These are phyloP conservation scores for Cephus spinipes DNA, from an alignment of 2,888 invertebrate species.

Conservation along the genomic window DNA sequence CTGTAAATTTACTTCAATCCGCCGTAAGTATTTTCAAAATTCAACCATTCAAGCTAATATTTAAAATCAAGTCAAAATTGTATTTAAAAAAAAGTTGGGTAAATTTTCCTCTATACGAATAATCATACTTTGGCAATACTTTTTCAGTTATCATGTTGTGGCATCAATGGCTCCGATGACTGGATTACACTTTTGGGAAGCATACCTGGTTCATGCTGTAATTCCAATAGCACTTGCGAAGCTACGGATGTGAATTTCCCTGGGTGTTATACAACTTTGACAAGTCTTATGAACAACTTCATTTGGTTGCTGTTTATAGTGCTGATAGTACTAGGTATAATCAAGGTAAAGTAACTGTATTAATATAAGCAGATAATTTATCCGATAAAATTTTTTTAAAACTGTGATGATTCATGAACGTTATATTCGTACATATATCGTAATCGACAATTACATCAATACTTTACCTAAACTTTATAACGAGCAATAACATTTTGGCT, in stretches of 20 bases:
- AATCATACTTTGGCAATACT: too few relatives aligned
- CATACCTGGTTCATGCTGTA: slow-evolving; percentile 1
- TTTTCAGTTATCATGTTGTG: neutral
- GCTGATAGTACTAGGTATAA: neutral
- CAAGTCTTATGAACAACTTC: neutral
- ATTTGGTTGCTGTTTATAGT: neutral
- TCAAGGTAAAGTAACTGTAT: neutral
- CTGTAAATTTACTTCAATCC: neutral
- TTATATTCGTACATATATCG: neutral
- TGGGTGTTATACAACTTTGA: neutral
- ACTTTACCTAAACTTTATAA: neutral
- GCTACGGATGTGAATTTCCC: neutral
- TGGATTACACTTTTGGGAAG: neutral
- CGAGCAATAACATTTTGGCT: neutral
- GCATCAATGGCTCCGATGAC: neutral
- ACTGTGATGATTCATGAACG: neutral
- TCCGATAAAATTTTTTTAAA: neutral
- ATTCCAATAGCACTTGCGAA: neutral
- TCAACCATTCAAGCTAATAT: neutral
- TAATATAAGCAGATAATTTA: neutral
- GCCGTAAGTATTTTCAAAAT: neutral
- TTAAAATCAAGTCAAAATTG: neutral
- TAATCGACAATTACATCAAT: neutral
- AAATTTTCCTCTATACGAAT: too few relatives aligned
- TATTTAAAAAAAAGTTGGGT: too few relatives aligned